A percentile compares a stretch with the other conserved stretches of the same genome.
phyloP scores from a whole-genome alignment of 2,113 vertebrate species.

The Pelmatolapia mariae region DNA sequence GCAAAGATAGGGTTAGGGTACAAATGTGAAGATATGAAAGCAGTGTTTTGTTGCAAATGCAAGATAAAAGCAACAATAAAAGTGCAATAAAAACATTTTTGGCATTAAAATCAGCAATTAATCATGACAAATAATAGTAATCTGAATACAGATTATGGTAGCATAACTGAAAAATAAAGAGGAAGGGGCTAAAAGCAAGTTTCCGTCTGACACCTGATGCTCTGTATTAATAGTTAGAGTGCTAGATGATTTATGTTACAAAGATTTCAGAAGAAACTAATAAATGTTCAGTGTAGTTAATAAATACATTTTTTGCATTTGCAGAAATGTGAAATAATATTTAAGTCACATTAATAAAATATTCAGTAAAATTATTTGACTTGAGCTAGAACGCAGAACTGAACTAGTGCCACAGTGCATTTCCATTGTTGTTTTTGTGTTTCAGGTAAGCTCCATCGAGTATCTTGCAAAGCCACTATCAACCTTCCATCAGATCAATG shows the following conservation, averaged over 20 bases:
- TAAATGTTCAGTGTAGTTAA: not conserved
- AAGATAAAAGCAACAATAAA: not conserved
- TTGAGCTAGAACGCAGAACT: not conserved
- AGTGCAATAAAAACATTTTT: not conserved
- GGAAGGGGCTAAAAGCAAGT: not conserved
- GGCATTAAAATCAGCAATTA: not conserved
- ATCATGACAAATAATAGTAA: not conserved
- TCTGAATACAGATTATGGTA: not conserved
- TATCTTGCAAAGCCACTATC: slow-evolving; percentile 74
- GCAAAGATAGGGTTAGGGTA: not conserved
- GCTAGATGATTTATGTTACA: not conserved
- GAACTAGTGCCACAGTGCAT: not conserved
- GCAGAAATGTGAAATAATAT: not conserved
- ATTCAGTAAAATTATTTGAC: not conserved
- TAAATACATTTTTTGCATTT: not conserved
- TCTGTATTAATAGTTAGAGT: not conserved
- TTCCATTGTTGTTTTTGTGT: not conserved
- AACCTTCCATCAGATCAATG: slow-evolving; percentile 89
- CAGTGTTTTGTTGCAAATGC: not conserved
- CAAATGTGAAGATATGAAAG: not conserved
- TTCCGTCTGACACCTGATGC: not conserved
- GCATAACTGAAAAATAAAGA: not conserved
- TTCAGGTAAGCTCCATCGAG: slow-evolving; percentile 70
- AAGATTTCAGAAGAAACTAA: not conserved
- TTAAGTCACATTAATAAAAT: not conserved